Percentiles rank a stretch among this genome's conserved stretches.
These are phyloP conservation scores for Apoda limacodes DNA, from an alignment of 2,888 invertebrate genomes.

Conservation along the genomic window DNA sequence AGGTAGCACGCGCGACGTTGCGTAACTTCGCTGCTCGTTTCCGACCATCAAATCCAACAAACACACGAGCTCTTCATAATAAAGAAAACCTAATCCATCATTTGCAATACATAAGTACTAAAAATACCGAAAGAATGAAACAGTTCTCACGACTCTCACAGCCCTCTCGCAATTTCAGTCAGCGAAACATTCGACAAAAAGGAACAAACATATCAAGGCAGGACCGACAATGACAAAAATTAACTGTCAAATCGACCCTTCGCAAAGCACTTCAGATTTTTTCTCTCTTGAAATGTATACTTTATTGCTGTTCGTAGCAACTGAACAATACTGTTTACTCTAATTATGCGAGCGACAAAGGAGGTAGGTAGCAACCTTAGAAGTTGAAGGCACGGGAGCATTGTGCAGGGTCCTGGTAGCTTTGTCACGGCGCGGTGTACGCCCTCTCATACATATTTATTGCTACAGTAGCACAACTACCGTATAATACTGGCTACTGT, in stretches of 20 bases:
- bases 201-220: slow-evolving; percentile 18
- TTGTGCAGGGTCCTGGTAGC: slow-evolving; percentile 51
- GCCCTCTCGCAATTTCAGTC: slow-evolving; percentile 30
- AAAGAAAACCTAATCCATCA: too few relatives aligned
- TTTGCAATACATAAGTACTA: too few relatives aligned
- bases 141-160: slow-evolving; percentile 60
- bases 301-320: slow-evolving; percentile 42
- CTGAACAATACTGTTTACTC: slow-evolving; percentile 41
- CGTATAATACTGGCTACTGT: too few relatives aligned
- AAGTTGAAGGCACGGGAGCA: slow-evolving; percentile 44
- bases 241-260: slow-evolving; percentile 52
- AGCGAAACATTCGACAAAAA: slow-evolving; percentile 36
- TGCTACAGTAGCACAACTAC: too few relatives aligned
- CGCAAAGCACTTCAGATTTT: slow-evolving; percentile 42
- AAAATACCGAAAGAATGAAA: too few relatives aligned
- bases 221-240: slow-evolving; percentile 49
- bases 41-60: slow-evolving; percentile 1
- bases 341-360: slow-evolving; percentile 66
- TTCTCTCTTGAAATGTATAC: slow-evolving; percentile 61
- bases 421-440: slow-evolving; percentile 36
- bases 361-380: slow-evolving; percentile 47
- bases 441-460: slow-evolving; percentile 64
- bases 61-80: too few relatives aligned
- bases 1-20: too few relatives aligned
- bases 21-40: slow-evolving; percentile 4